A percentile compares a stretch with the other conserved stretches of the same genome.
These are phyloP conservation scores for Artibeus jamaicensis DNA, from an alignment of 2,797 vertebrate genomes.

Conservation along the genomic window DNA sequence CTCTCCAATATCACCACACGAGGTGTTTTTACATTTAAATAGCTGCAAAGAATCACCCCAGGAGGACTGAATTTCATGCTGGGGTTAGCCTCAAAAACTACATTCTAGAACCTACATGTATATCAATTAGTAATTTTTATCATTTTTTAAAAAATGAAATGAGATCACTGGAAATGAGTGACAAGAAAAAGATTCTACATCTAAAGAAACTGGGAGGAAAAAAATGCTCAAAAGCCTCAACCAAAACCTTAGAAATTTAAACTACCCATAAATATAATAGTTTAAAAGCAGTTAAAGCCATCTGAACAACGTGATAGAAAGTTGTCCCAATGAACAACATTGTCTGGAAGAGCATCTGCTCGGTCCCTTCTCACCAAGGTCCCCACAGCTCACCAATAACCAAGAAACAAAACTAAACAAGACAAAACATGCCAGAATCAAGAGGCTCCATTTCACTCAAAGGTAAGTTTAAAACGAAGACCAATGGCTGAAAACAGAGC, in stretches of 20 bases:
- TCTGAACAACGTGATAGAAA: neutral
- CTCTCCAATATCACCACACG: neutral
- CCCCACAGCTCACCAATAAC: neutral
- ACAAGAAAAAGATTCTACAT: neutral
- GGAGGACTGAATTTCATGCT: neutral
- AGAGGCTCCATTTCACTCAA: neutral
- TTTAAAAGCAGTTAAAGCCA: neutral
- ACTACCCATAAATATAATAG: neutral
- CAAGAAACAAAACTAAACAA: neutral
- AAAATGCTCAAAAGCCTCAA: neutral
- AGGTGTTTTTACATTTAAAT: neutral
- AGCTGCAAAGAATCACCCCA: neutral
- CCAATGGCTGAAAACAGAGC: neutral
- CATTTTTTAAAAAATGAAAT: slow-evolving; percentile 19
- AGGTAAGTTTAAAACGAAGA: slow-evolving; percentile 1
- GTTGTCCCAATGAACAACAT: neutral
- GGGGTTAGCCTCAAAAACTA: neutral
- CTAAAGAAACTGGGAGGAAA: neutral
- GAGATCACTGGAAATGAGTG: neutral
- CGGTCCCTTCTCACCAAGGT: neutral
- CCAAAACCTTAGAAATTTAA: neutral
- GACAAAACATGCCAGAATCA: neutral
- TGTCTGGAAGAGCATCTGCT: neutral
- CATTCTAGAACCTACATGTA: slow-evolving; percentile 24
- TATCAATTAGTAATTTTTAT: neutral